phyloP scores from a whole-genome alignment of 2,797 vertebrate genomes.

The Squalus acanthias region DNA sequence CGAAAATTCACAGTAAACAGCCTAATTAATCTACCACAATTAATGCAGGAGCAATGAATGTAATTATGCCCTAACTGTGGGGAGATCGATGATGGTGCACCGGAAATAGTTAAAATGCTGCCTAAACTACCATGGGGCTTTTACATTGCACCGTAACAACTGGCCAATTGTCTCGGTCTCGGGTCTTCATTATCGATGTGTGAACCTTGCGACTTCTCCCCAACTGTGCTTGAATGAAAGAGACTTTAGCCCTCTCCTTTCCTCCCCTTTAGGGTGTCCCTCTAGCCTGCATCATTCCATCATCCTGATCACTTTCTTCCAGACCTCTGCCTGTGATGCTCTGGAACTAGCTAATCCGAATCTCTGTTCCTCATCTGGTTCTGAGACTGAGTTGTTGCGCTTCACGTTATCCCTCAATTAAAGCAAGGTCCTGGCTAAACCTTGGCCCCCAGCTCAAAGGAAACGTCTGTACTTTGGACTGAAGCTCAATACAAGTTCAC shows the following conservation, averaged over 20 bases:
- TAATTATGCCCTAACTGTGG: not conserved
- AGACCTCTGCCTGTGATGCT: not conserved
- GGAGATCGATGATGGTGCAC: not conserved
- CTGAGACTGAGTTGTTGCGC: not conserved
- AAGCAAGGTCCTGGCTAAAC: not conserved
- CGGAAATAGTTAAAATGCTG: not conserved
- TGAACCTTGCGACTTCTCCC: not conserved
- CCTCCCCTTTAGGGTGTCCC: too few species aligned
- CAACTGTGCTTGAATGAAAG: not conserved
- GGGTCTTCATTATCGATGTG: not conserved
- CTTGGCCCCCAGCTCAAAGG: not conserved
- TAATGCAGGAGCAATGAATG: not conserved
- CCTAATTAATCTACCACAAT: not conserved
- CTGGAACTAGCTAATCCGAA: not conserved
- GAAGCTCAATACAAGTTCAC: not conserved
- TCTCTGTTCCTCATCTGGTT: not conserved
- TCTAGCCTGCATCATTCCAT: not conserved
- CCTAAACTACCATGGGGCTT: not conserved
- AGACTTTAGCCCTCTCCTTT: not conserved
- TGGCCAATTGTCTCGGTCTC: not conserved
- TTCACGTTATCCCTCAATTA: not conserved
- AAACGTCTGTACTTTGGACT: not conserved
- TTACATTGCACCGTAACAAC: not conserved
- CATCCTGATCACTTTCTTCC: not conserved
- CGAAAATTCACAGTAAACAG: not conserved